Conservation (phyloP, 2,797 vertebrate species). For the Natrix natrix region DNA sequence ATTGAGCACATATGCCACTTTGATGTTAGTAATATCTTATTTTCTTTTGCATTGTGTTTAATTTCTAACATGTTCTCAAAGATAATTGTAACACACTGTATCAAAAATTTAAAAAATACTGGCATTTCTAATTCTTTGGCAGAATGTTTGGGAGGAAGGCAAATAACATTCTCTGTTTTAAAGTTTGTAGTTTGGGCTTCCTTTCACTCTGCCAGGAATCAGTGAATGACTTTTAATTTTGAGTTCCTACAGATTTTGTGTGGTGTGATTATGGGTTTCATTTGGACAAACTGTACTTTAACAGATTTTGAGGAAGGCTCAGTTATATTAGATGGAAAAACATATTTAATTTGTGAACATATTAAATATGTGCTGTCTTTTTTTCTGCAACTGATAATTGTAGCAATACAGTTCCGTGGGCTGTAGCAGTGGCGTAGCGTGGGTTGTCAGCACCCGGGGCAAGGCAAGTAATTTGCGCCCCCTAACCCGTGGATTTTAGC, state of each 20-base stretch:
- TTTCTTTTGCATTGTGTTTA: background rate
- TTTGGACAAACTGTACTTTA: slow-evolving; percentile 16
- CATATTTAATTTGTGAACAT: background rate
- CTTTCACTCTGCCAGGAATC: background rate
- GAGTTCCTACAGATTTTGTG: slow-evolving; percentile 12
- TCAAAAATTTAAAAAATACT: background rate
- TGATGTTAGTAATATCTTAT: background rate
- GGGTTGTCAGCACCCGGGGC: too few species aligned
- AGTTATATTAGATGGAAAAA: background rate
- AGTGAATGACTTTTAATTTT: slow-evolving; percentile 17
- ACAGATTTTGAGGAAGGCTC: background rate
- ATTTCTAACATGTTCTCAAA: background rate
- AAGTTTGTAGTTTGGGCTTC: slow-evolving; percentile 1
- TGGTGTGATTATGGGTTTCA: slow-evolving; percentile 1
- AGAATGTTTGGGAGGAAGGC: background rate
- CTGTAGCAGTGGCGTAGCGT: too few species aligned
- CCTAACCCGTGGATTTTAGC: too few species aligned
- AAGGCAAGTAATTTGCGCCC: too few species aligned
- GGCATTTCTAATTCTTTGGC: slow-evolving; percentile 6
- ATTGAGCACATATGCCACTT: background rate
- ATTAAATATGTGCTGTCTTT: background rate
- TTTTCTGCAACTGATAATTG: background rate
- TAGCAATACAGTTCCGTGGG: background rate
- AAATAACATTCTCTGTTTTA: slow-evolving; percentile 5
- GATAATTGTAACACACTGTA: background rate